Percentiles rank a stretch among this genome's conserved stretches.
phyloP scores from a whole-genome alignment of 2,888 invertebrate genomes.

The Habroteleia sp. region DNA sequence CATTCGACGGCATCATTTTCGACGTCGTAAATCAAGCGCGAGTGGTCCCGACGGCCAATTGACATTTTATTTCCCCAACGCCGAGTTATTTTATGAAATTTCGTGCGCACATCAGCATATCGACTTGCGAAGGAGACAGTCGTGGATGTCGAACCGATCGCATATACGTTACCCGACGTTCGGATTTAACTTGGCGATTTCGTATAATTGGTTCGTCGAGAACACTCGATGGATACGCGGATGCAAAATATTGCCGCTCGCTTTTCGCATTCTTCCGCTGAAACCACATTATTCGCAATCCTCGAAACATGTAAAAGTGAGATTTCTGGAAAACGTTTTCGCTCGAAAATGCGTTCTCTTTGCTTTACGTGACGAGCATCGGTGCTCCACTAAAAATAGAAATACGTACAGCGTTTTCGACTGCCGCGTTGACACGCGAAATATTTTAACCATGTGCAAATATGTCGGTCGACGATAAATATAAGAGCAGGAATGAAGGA shows the following conservation, averaged over 20 bases:
- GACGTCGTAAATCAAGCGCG: slow-evolving; percentile 14
- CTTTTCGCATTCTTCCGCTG: slow-evolving; percentile 10
- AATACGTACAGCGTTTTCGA: slow-evolving; percentile 31
- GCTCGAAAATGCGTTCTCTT: slow-evolving; percentile 18
- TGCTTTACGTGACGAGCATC: slow-evolving; percentile 43
- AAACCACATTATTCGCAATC: slow-evolving; percentile 19
- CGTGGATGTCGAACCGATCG: slow-evolving; percentile 4
- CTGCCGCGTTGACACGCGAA: slow-evolving; percentile 27
- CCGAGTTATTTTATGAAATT: slow-evolving; percentile 30
- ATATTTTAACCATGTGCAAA: slow-evolving; percentile 37
- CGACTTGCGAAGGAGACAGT: slow-evolving; percentile 15
- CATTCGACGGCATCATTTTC: neutral
- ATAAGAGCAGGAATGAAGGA: slow-evolving; percentile 13
- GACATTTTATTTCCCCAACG: slow-evolving; percentile 12
- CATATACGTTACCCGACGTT: slow-evolving; percentile 12
- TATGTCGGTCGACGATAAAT: slow-evolving; percentile 19
- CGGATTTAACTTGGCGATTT: slow-evolving; percentile 3
- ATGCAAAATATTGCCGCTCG: slow-evolving; percentile 20
- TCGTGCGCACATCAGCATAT: slow-evolving; percentile 33
- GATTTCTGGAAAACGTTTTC: slow-evolving; percentile 37
- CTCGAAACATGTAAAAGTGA: slow-evolving; percentile 37
- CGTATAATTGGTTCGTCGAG: slow-evolving; percentile 30
- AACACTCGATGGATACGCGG: slow-evolving; percentile 7
- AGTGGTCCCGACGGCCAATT: slow-evolving; percentile 22
- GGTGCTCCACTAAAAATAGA: slow-evolving; percentile 32